These are phyloP conservation scores for Mobula birostris DNA, from an alignment of 2,113 vertebrate genomes.

Conservation along the genomic window DNA sequence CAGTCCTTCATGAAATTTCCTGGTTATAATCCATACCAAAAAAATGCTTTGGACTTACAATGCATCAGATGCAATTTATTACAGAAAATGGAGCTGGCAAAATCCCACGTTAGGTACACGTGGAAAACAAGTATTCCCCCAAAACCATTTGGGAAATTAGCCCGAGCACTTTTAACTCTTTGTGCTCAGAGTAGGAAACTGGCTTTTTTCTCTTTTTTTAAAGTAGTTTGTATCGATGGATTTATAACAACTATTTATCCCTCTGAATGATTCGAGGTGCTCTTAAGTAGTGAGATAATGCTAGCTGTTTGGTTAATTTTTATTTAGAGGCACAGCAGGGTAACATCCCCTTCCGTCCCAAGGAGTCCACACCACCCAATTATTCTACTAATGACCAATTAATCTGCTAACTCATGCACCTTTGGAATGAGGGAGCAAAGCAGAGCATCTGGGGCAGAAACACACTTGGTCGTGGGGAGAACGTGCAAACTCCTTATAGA, in stretches of 20 bases:
- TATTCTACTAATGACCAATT: too few relatives aligned
- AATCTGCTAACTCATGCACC: too few relatives aligned
- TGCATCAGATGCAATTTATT: background rate
- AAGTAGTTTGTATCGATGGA: background rate
- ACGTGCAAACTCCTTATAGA: too few relatives aligned
- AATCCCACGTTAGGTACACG: too few relatives aligned
- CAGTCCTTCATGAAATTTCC: background rate
- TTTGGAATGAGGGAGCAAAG: too few relatives aligned
- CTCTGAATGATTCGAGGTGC: background rate
- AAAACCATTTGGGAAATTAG: background rate
- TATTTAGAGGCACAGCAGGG: too few relatives aligned
- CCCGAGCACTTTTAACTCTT: background rate
- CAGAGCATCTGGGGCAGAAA: too few relatives aligned
- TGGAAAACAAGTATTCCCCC: background rate
- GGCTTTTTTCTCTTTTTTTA: background rate
- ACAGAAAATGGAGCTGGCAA: background rate
- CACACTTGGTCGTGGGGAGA: too few relatives aligned
- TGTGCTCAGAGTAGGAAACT: background rate
- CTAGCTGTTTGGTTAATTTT: too few relatives aligned
- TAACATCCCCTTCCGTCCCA: too few relatives aligned
- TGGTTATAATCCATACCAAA: background rate
- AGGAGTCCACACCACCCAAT: too few relatives aligned
- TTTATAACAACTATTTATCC: background rate
- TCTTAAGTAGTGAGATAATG: background rate
- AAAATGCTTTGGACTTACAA: background rate